phyloP scores from a whole-genome alignment of 2,113 vertebrate genomes.

The Phrynosoma platyrhinos region DNA sequence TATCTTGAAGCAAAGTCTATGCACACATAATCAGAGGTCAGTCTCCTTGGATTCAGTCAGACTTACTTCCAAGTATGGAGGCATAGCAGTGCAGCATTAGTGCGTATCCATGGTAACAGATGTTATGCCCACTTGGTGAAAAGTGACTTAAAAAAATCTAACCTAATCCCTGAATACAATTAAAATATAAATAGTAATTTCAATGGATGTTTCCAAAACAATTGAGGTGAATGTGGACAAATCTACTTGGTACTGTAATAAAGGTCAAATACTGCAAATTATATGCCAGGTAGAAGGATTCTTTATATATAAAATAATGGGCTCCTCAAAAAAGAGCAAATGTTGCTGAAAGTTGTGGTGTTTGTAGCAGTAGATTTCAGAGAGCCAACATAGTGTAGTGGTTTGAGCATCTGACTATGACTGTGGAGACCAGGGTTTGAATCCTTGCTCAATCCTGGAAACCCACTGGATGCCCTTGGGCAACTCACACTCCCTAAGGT shows the following conservation, averaged over 20 bases:
- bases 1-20: background rate
- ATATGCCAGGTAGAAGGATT: conserved; percentile 39
- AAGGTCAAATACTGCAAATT: conserved; percentile 37
- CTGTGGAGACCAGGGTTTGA: no score
- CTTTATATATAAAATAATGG: conserved; percentile 20
- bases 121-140: background rate
- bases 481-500: no score
- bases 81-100: background rate
- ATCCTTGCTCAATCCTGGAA: no score
- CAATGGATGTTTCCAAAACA: conserved; percentile 22
- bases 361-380: no score
- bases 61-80: background rate
- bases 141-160: background rate
- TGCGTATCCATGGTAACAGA: background rate
- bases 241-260: conserved; percentile 35
- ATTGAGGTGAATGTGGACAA: conserved; percentile 25
- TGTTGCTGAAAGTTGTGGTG: no score
- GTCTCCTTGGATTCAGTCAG: background rate
- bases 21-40: background rate
- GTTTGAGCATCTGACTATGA: no score
- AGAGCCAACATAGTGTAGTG: no score
- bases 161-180: conserved; percentile 36
- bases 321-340: no score
- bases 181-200: conserved; percentile 43
- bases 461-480: no score